A percentile compares a stretch with the other conserved stretches of the same genome.
phyloP scores from a whole-genome alignment of 2,797 vertebrate species.

The Chrosomus eos region DNA sequence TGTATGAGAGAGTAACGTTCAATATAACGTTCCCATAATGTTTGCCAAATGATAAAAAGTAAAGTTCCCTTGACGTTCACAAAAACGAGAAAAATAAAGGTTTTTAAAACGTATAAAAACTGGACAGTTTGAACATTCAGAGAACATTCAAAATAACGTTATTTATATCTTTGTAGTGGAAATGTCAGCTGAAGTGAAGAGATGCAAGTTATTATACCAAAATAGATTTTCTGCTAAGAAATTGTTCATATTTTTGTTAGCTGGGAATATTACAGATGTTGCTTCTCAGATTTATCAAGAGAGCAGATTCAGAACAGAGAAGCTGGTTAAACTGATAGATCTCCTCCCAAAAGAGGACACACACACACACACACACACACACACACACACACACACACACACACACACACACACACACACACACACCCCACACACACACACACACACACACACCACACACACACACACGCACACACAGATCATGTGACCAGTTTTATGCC shows the following conservation, averaged over 20 bases:
- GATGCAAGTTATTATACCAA: no score
- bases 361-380: not conserved
- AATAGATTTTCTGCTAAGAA: no score
- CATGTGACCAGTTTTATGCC: slow-evolving; percentile 14
- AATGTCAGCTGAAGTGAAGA: no score
- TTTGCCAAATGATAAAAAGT: no score
- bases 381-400: not conserved
- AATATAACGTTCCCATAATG: no score
- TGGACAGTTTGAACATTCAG: not conserved
- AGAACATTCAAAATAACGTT: not conserved
- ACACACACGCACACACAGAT: not conserved
- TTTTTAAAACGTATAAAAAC: no score
- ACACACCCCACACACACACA: not conserved
- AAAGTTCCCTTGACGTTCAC: no score
- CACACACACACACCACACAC: not conserved
- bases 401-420: not conserved
- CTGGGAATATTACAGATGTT: not conserved
- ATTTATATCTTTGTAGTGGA: not conserved
- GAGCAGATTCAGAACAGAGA: not conserved
- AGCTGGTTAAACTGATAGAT: slow-evolving; percentile 3
- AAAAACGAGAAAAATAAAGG: no score
- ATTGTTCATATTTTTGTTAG: not conserved
- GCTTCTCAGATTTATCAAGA: not conserved
- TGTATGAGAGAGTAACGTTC: not conserved
- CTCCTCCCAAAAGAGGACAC: not conserved